phyloP scores from a whole-genome alignment of 2,797 vertebrate genomes.

The Oryzias sinensis region DNA sequence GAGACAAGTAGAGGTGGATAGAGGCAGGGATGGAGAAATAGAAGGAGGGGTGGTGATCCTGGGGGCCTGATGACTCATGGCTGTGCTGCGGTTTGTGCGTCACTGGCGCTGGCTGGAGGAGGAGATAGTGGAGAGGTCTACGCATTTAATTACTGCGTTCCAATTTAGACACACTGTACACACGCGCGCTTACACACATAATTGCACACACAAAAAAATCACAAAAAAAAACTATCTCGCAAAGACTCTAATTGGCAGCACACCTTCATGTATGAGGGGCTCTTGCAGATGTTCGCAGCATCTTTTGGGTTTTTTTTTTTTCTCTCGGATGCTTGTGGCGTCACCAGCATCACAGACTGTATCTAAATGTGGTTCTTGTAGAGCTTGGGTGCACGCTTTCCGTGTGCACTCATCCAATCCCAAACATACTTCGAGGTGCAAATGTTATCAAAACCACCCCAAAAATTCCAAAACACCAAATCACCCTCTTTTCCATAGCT shows the following conservation, averaged over 20 bases:
- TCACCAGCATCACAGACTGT: constrained; percentile 14
- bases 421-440: constrained; percentile 57
- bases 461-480: constrained; percentile 57
- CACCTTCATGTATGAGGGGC: constrained; percentile 18
- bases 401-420: constrained; percentile 45
- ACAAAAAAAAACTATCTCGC: constrained; percentile 58
- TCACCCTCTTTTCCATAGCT: constrained; percentile 53
- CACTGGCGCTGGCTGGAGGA: constrained; percentile 85
- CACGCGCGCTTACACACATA: constrained; percentile 60
- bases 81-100: constrained; percentile 84
- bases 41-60: constrained; percentile 84
- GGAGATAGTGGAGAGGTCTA: constrained; percentile 86
- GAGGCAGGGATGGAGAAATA: constrained; percentile 77
- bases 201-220: constrained; percentile 63
- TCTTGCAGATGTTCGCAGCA: constrained; percentile 37
- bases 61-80: constrained; percentile 86
- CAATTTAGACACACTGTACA: constrained; percentile 85
- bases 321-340: too few species aligned
- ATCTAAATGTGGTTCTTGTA: constrained; percentile 23
- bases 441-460: constrained; percentile 50
- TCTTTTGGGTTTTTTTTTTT: constrained; percentile 7
- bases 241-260: constrained; percentile 55
- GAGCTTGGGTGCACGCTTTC: constrained; percentile 28
- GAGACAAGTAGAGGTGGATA: constrained; percentile 69
- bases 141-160: constrained; percentile 87